Conservation (phyloP, 2,113 vertebrate genomes). For the Sceloporus undulatus region DNA sequence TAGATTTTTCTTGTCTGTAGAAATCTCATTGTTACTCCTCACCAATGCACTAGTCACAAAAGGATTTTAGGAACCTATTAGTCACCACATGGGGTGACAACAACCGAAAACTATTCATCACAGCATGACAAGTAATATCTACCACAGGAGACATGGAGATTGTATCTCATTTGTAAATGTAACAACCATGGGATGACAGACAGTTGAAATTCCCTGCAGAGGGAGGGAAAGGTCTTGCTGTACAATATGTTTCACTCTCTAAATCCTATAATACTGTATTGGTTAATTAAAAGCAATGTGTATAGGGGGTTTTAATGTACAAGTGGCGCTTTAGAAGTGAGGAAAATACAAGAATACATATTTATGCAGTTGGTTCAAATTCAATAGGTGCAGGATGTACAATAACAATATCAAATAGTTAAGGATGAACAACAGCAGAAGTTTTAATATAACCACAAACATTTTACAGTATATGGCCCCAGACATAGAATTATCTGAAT, state of each 20-base stretch:
- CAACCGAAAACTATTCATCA: constrained; percentile 60
- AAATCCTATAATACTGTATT: neutral
- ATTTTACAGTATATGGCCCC: no score
- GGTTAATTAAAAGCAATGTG: neutral
- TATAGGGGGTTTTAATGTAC: neutral
- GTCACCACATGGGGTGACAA: constrained; percentile 52
- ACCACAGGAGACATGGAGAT: constrained; percentile 44
- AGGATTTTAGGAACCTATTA: constrained; percentile 59
- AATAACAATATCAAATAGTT: no score
- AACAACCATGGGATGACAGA: constrained; percentile 11
- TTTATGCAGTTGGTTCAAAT: no score
- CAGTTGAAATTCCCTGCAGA: constrained; percentile 40
- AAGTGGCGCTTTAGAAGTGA: neutral
- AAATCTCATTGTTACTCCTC: constrained; percentile 42
- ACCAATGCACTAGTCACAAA: constrained; percentile 35
- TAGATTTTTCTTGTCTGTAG: constrained; percentile 42
- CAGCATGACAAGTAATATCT: constrained; percentile 60
- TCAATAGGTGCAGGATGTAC: no score
- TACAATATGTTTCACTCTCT: constrained; percentile 28
- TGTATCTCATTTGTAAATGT: constrained; percentile 63
- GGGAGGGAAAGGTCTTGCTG: neutral
- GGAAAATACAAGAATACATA: neutral
- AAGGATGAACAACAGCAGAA: no score
- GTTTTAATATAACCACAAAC: no score
- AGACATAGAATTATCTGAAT: no score